phyloP scores from a whole-genome alignment of 2,888 invertebrate species.

The Ichneumoninae sp. region DNA sequence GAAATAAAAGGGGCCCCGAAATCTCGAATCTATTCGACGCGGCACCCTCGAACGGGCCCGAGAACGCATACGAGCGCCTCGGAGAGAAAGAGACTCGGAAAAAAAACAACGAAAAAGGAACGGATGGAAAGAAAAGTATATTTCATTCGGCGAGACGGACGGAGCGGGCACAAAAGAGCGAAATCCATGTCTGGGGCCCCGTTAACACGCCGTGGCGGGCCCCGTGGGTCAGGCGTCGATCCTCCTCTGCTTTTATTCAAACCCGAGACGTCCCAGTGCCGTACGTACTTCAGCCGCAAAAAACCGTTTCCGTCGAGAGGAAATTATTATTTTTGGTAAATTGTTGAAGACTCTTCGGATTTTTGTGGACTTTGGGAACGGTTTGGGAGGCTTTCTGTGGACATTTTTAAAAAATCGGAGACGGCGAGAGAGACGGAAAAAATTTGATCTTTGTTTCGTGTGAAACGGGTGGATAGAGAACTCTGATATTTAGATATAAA shows the following conservation, averaged over 20 bases:
- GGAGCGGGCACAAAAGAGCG: constrained; percentile 78
- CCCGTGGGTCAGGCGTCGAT: constrained; percentile 59
- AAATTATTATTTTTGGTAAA: neutral
- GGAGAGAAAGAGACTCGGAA: constrained; percentile 26
- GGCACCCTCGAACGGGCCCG: constrained; percentile 58
- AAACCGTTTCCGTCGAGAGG: neutral
- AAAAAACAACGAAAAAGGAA: constrained; percentile 6
- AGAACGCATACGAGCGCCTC: constrained; percentile 32
- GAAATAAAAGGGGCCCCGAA: constrained; percentile 64
- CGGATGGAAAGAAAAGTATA: constrained; percentile 69
- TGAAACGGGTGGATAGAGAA: neutral
- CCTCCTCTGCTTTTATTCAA: constrained; percentile 69
- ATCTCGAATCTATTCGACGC: constrained; percentile 75
- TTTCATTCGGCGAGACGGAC: constrained; percentile 74
- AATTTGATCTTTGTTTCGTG: no score
- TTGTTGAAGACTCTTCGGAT: neutral
- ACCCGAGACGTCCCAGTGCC: constrained; percentile 69
- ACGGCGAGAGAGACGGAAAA: neutral
- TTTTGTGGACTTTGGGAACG: neutral
- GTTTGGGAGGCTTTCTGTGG: neutral
- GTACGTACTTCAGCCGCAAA: constrained; percentile 41
- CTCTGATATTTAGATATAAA: neutral
- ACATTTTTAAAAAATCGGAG: neutral
- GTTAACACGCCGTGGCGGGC: constrained; percentile 75
- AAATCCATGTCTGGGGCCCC: constrained; percentile 76